A percentile compares a stretch with the other conserved stretches of the same genome.
phyloP scores from a whole-genome alignment of 2,113 vertebrate genomes.

The Haemorhous mexicanus region DNA sequence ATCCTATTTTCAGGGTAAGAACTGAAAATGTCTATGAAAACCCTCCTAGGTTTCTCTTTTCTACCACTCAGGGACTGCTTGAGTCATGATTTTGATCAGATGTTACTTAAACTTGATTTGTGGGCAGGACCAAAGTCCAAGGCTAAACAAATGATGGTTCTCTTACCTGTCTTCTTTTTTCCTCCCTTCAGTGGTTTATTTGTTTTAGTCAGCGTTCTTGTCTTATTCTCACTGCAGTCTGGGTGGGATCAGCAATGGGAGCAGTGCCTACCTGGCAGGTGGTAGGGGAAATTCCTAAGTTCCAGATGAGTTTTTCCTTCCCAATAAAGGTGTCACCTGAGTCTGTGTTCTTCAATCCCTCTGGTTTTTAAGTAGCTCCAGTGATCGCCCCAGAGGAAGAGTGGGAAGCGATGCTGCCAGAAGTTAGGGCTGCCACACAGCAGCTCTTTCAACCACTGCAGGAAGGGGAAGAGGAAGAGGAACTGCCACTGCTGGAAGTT shows the following conservation, averaged over 20 bases:
- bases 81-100: neutral
- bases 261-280: neutral
- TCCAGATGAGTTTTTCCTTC: neutral
- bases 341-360: neutral
- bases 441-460: slow-evolving; percentile 70
- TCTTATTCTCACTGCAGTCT: neutral
- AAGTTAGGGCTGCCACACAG: slow-evolving; percentile 77
- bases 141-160: neutral
- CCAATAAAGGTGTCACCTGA: neutral
- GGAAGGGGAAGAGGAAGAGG: slow-evolving; percentile 22
- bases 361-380: slow-evolving; percentile 48
- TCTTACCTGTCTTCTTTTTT: neutral
- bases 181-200: neutral
- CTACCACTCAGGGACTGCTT: neutral
- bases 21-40: neutral
- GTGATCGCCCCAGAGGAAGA: slow-evolving; percentile 83
- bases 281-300: neutral
- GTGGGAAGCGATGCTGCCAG: slow-evolving; percentile 93
- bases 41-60: neutral
- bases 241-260: neutral
- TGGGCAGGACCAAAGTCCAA: neutral
- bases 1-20: neutral
- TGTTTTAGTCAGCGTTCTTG: neutral
- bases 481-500: neutral
- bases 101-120: neutral